Conservation (phyloP, 2,113 vertebrate genomes). For the Pseudorhombus dupliciocellatus region DNA sequence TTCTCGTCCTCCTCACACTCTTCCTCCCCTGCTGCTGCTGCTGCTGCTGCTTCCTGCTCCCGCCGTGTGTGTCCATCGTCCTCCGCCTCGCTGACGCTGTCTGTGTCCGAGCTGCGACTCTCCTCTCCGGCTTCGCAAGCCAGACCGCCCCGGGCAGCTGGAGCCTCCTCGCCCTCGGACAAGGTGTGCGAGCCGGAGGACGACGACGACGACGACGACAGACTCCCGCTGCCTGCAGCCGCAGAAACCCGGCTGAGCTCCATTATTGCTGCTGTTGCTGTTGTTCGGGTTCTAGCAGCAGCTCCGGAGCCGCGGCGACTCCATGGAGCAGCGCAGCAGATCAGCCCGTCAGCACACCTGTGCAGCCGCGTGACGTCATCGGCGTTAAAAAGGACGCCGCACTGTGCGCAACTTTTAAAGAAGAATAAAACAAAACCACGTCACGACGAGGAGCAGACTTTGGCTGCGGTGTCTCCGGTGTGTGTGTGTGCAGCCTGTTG, state of each 20-base stretch:
- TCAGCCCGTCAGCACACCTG: slow-evolving; percentile 58
- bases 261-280: slow-evolving; percentile 14
- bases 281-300: background rate
- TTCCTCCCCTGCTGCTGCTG: slow-evolving; percentile 3
- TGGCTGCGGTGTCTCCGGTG: background rate
- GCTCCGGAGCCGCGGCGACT: background rate
- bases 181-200: slow-evolving; percentile 57
- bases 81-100: background rate
- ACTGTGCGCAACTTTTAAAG: background rate
- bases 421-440: slow-evolving; percentile 14
- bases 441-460: slow-evolving; percentile 14
- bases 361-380: slow-evolving; percentile 20
- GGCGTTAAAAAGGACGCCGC: background rate
- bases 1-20: slow-evolving; percentile 61
- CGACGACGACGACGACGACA: slow-evolving; percentile 56
- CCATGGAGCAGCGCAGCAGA: slow-evolving; percentile 2
- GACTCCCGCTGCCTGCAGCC: slow-evolving; percentile 25
- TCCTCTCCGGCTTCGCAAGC: slow-evolving; percentile 8
- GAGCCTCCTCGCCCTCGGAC: slow-evolving; percentile 52
- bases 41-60: background rate
- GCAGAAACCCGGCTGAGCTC: slow-evolving; percentile 8
- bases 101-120: background rate
- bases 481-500: background rate
- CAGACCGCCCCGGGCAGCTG: background rate
- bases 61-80: background rate